Percentiles rank a stretch among this genome's conserved stretches.
These are phyloP conservation scores for Deilephila porcellus DNA, from an alignment of 2,888 invertebrate genomes.

Conservation along the genomic window DNA sequence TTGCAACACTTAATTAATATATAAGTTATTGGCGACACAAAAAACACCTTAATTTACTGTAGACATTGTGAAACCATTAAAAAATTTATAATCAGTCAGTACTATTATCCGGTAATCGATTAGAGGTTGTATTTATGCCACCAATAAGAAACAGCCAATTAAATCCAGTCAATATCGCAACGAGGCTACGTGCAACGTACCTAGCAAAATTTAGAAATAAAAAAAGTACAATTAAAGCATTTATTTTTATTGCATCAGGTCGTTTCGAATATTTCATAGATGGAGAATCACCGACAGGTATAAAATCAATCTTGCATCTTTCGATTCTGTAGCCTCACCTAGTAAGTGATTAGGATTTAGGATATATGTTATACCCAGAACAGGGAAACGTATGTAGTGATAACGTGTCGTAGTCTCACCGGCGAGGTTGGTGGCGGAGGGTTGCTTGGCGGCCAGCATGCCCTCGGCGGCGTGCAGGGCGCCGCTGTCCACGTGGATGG, in stretches of 20 bases:
- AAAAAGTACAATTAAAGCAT: no score
- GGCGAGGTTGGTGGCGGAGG: constrained; percentile 92
- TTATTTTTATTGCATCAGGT: no score
- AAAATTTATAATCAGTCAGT: not conserved
- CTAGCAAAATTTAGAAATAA: not conserved
- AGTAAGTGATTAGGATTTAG: no score
- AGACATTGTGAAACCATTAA: not conserved
- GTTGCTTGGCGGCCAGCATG: constrained; percentile 90
- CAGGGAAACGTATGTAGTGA: not conserved
- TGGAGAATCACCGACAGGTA: no score
- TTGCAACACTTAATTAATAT: not conserved
- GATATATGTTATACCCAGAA: not conserved
- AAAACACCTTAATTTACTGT: not conserved
- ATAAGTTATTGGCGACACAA: not conserved
- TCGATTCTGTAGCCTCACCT: no score
- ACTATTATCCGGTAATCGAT: not conserved
- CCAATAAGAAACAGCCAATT: not conserved
- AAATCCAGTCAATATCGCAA: not conserved
- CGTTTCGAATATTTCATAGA: no score
- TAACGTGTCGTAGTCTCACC: constrained; percentile 80
- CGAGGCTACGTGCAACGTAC: constrained; percentile 17
- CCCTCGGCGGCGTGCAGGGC: constrained; percentile 91
- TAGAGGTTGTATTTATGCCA: not conserved
- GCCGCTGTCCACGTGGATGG: constrained; percentile 94
- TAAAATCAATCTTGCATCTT: no score